phyloP scores from a whole-genome alignment of 2,113 vertebrate genomes.

The Poecile atricapillus region DNA sequence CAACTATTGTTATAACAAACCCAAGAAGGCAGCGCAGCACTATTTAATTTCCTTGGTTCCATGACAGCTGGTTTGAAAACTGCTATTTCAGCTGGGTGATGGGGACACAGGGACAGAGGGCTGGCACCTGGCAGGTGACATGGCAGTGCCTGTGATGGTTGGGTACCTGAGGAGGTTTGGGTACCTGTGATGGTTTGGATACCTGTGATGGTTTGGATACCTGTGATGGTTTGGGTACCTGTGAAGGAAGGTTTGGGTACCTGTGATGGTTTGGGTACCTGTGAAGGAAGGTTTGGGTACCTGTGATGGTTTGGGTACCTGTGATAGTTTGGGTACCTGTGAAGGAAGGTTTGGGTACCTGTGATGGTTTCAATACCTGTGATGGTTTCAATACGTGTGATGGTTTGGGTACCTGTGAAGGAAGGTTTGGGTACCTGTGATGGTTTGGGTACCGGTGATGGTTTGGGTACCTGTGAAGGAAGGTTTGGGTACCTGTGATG shows the following conservation, averaged over 20 bases:
- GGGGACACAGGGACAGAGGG: neutral
- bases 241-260: conserved; percentile 60
- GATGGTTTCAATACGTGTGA: no score
- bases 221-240: neutral
- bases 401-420: conserved; percentile 14
- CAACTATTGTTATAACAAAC: neutral
- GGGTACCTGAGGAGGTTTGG: neutral
- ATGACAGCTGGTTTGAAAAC: accelerated
- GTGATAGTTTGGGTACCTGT: neutral
- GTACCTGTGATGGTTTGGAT: no score
- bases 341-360: neutral
- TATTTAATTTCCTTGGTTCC: neutral
- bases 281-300: accelerated
- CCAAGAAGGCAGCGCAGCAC: neutral
- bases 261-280: neutral
- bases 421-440: no score
- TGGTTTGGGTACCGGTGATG: neutral
- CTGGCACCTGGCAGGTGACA: neutral
- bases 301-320: neutral
- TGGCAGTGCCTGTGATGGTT: neutral
- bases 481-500: neutral
- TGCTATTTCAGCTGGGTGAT: neutral
- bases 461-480: neutral
- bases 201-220: no score
- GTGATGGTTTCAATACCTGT: no score